Conservation (phyloP, 2,888 invertebrate species). For the Cephus sareptanus region DNA sequence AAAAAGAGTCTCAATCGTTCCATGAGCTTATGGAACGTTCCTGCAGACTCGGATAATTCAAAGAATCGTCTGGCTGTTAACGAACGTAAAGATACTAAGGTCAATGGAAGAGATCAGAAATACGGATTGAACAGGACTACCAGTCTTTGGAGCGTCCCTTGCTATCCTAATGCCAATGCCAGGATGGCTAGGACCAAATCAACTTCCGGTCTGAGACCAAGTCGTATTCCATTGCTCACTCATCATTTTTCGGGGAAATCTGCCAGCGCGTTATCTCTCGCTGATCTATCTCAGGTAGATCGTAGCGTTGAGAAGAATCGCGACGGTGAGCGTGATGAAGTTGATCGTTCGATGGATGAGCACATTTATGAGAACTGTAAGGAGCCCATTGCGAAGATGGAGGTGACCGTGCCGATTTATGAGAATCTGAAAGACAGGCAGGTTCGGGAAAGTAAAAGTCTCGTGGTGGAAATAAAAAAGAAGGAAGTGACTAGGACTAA, state of each 20-base stretch:
- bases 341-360: conserved; percentile 53
- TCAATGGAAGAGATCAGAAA: conserved; percentile 11
- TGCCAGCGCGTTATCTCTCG: conserved; percentile 56
- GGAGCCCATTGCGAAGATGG: conserved; percentile 49
- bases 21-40: conserved; percentile 54
- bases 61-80: conserved; percentile 10
- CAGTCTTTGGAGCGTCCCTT: conserved; percentile 20
- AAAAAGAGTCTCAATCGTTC: conserved; percentile 52
- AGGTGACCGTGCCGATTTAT: conserved; percentile 38
- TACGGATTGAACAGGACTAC: conserved; percentile 38
- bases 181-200: conserved; percentile 41
- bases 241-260: conserved; percentile 38
- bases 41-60: conserved; percentile 25
- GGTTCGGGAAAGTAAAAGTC: conserved; percentile 30
- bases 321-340: conserved; percentile 45
- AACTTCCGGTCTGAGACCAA: conserved; percentile 46
- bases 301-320: conserved; percentile 45
- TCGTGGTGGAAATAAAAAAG: conserved; percentile 17
- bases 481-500: conserved; percentile 51
- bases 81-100: conserved; percentile 18
- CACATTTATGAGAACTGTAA: conserved; percentile 56
- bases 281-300: conserved; percentile 61
- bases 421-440: conserved; percentile 38
- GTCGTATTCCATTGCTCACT: conserved; percentile 57
- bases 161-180: conserved; percentile 15